Percentiles rank a stretch among this genome's conserved stretches.
Conservation (phyloP, 1,140 invertebrate species). For the Euglossa dilemma region DNA sequence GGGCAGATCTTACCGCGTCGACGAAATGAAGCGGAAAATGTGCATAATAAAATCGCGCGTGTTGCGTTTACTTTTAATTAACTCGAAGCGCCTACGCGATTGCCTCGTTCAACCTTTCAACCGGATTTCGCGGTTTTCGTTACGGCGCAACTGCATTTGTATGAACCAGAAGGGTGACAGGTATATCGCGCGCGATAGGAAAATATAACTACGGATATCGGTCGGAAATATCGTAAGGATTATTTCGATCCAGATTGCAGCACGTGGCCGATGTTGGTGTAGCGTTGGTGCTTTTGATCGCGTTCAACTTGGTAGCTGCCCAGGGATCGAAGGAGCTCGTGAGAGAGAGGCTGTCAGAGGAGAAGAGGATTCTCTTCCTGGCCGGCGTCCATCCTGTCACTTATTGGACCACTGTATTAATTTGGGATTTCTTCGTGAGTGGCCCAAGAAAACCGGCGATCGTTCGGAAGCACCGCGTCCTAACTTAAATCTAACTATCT, state of each 20-base stretch:
- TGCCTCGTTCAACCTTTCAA: conserved; percentile 9
- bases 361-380: conserved; percentile 86
- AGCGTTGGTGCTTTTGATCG: conserved; percentile 85
- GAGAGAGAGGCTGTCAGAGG: conserved; percentile 83
- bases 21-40: neutral
- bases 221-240: too few species aligned
- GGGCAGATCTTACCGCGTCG: neutral
- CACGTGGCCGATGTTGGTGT: conserved; percentile 87
- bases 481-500: neutral
- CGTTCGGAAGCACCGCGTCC: too few species aligned
- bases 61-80: conserved; percentile 67
- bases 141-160: neutral
- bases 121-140: neutral
- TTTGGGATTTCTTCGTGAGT: conserved; percentile 85
- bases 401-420: conserved; percentile 84
- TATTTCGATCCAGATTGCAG: conserved; percentile 81
- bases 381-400: conserved; percentile 84
- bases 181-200: too few species aligned
- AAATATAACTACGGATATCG: too few species aligned
- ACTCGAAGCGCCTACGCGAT: conserved; percentile 13
- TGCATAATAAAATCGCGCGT: conserved; percentile 13
- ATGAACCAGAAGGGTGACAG: too few species aligned
- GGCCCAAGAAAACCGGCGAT: neutral
- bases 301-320: conserved; percentile 84
- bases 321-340: conserved; percentile 85